Evolutionary conservation across 2,888 invertebrate genomes (phyloP).

Genomic region (Gymnoscelis rufifasciata): DNA sequence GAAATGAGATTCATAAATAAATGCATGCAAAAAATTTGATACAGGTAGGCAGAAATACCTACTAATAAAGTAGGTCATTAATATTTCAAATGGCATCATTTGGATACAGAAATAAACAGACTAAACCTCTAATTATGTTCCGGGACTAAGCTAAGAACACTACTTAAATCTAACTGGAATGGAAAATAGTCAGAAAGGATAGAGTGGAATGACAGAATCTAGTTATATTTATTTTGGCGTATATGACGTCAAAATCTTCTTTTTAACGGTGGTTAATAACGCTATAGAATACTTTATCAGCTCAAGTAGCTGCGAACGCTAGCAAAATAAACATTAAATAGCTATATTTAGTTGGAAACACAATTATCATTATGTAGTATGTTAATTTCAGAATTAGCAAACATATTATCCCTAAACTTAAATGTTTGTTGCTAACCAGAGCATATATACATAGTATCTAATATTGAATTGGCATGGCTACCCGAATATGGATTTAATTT

Average conservation of each 20-base stretch:
- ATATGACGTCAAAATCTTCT: conserved; percentile 18
- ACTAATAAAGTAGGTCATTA: not conserved
- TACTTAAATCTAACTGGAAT: conserved; percentile 45
- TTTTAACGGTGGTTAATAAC: conserved; percentile 47
- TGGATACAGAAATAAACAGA: not conserved
- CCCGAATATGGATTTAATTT: conserved; percentile 1
- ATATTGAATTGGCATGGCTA: not conserved
- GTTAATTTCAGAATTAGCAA: too few species aligned
- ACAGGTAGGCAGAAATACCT: too few species aligned
- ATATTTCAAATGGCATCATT: not conserved
- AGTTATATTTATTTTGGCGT: conserved; percentile 10
- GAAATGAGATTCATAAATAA: conserved; percentile 12
- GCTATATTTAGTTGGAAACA: too few species aligned
- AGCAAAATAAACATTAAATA: too few species aligned
- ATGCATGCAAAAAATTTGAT: too few species aligned
- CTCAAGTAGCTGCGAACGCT: too few species aligned
- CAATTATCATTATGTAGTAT: too few species aligned
- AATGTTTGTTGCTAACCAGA: conserved; percentile 5
- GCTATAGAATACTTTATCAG: not conserved
- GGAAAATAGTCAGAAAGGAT: conserved; percentile 30
- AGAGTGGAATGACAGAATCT: conserved; percentile 11
- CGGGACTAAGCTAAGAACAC: conserved; percentile 34
- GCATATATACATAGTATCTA: not conserved
- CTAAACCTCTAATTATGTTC: conserved; percentile 4
- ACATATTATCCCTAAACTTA: too few species aligned